Evolutionary conservation across 1,140 invertebrate species (phyloP).

Genomic region (Daktulosphaira vitifoliae): DNA sequence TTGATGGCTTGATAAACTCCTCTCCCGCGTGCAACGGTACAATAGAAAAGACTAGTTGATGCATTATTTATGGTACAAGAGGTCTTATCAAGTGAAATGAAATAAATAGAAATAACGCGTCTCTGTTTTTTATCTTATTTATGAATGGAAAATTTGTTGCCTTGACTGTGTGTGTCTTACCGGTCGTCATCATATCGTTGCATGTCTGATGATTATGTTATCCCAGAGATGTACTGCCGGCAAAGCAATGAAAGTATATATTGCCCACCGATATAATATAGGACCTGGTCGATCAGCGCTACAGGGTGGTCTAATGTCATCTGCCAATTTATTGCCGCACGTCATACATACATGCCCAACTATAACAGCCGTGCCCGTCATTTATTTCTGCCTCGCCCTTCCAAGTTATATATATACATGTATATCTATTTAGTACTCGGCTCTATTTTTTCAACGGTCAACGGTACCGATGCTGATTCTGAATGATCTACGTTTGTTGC

Average conservation of each 20-base stretch:
- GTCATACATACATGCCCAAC: background rate
- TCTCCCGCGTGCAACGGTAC: background rate
- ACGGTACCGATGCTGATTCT: no score
- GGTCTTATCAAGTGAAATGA: background rate
- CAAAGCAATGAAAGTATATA: no score
- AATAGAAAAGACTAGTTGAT: constrained; percentile 6
- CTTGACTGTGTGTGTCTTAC: background rate
- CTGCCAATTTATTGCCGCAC: constrained; percentile 10
- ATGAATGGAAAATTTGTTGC: background rate
- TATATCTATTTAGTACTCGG: no score
- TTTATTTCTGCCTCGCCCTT: no score
- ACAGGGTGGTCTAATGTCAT: constrained; percentile 17
- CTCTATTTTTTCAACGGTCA: no score
- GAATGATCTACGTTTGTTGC: no score
- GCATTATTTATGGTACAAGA: constrained; percentile 5
- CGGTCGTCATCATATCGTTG: background rate
- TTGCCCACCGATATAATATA: background rate
- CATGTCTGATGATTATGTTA: background rate
- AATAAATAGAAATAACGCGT: background rate
- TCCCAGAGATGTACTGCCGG: no score
- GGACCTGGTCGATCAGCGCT: background rate
- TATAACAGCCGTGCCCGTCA: no score
- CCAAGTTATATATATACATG: no score
- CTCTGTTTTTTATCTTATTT: background rate
- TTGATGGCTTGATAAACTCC: constrained; percentile 3